Conservation (phyloP, 1,140 invertebrate genomes). For the Leptinotarsa undecemlineata region DNA sequence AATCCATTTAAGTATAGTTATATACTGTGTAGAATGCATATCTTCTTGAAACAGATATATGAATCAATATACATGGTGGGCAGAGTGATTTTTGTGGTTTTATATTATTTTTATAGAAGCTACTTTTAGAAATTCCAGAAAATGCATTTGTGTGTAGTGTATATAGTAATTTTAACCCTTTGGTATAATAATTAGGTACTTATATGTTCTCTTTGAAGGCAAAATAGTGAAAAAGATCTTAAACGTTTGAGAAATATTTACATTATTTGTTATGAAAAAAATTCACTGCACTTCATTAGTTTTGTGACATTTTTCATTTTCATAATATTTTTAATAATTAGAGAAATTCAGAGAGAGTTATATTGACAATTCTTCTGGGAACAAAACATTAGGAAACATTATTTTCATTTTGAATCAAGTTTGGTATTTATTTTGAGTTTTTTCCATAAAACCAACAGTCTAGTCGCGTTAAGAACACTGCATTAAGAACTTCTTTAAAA, state of each 20-base stretch:
- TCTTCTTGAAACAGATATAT: background rate
- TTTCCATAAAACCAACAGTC: too few relatives aligned
- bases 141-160: constrained; percentile 1
- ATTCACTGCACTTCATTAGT: background rate
- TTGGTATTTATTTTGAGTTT: too few relatives aligned
- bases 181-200: background rate
- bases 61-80: constrained; percentile 6
- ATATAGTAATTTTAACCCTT: background rate
- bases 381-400: background rate
- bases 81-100: background rate
- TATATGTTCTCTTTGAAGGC: background rate
- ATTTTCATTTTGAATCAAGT: too few relatives aligned
- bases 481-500: too few relatives aligned
- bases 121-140: background rate
- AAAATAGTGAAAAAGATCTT: background rate
- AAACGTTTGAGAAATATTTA: background rate
- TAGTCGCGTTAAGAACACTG: too few relatives aligned
- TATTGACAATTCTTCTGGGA: background rate
- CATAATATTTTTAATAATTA: background rate
- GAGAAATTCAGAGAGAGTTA: background rate
- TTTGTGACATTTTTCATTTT: background rate
- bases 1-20: background rate
- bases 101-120: background rate
- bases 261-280: background rate
- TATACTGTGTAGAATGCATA: constrained; percentile 3